These are phyloP conservation scores for Balaeniceps rex DNA, from an alignment of 2,113 vertebrate genomes.

Conservation along the genomic window DNA sequence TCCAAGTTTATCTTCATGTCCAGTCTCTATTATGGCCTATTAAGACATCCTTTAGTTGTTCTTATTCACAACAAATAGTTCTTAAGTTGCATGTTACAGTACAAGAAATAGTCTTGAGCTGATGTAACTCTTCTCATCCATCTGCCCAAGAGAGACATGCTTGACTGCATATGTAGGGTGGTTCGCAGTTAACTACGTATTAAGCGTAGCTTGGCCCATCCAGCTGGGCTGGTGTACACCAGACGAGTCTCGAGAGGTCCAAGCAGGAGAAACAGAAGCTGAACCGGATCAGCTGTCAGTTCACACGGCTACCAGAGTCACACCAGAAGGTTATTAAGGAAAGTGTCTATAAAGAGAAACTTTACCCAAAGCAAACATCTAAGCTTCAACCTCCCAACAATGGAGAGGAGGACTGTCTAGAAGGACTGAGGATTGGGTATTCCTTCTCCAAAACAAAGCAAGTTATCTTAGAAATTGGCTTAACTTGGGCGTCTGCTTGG, in stretches of 20 bases:
- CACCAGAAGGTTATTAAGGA: background rate
- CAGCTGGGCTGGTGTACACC: background rate
- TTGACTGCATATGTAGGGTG: rapidly evolving
- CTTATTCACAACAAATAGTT: background rate
- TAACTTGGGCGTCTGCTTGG: background rate
- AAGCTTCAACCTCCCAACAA: background rate
- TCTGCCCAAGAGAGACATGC: background rate
- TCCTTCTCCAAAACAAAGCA: background rate
- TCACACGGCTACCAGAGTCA: background rate
- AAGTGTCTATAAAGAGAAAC: background rate
- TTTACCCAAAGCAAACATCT: background rate
- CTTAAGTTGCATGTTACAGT: background rate
- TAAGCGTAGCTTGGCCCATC: background rate
- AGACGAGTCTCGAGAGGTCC: background rate
- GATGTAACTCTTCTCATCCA: background rate
- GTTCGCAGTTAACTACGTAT: background rate
- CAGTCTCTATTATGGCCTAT: background rate
- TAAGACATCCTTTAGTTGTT: background rate
- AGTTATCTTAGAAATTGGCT: background rate
- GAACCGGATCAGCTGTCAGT: background rate
- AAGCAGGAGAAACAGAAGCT: background rate
- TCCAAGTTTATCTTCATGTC: background rate
- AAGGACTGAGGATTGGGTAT: background rate
- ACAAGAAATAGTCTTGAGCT: background rate
- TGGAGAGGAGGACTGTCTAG: background rate